A percentile compares a stretch with the other conserved stretches of the same genome.
Evolutionary conservation across 1,140 invertebrate genomes (phyloP).

Genomic region (Drosophila nebulosa): DNA sequence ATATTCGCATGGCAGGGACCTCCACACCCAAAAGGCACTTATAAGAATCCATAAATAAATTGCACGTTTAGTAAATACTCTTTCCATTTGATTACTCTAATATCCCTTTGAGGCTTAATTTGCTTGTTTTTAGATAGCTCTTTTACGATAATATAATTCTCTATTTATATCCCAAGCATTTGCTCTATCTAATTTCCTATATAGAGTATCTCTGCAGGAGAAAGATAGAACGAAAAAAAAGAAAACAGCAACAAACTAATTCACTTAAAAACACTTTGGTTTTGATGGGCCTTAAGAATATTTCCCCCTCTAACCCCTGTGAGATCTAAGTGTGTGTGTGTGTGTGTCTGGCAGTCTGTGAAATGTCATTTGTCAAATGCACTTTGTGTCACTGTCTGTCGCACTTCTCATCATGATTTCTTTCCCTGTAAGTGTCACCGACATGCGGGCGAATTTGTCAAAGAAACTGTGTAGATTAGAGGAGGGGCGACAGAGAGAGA

Average conservation of each 20-base stretch:
- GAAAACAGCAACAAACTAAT: slow-evolving; percentile 53
- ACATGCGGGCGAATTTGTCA: slow-evolving; percentile 74
- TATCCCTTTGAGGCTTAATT: too few relatives aligned
- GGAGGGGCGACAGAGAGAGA: slow-evolving; percentile 15
- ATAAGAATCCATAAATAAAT: slow-evolving; percentile 5
- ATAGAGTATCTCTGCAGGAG: not conserved
- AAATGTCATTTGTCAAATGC: slow-evolving; percentile 80
- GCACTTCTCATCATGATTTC: slow-evolving; percentile 48
- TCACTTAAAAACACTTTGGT: slow-evolving; percentile 76
- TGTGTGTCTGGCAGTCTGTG: slow-evolving; percentile 71
- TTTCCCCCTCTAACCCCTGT: not conserved
- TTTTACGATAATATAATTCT: too few relatives aligned
- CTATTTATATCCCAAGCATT: not conserved
- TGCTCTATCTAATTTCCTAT: not conserved
- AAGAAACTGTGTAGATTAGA: slow-evolving; percentile 35
- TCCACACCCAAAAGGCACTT: slow-evolving; percentile 8
- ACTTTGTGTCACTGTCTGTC: slow-evolving; percentile 73
- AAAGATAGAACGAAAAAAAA: not conserved
- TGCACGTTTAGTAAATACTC: not conserved
- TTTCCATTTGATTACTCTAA: not conserved
- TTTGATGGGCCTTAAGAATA: slow-evolving; percentile 52
- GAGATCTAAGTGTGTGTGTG: slow-evolving; percentile 2
- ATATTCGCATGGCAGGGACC: slow-evolving; percentile 31
- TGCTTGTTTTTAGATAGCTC: too few relatives aligned
- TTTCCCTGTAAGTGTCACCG: slow-evolving; percentile 61